Conservation (phyloP, 2,888 invertebrate genomes). For the Yponomeuta evonymella region DNA sequence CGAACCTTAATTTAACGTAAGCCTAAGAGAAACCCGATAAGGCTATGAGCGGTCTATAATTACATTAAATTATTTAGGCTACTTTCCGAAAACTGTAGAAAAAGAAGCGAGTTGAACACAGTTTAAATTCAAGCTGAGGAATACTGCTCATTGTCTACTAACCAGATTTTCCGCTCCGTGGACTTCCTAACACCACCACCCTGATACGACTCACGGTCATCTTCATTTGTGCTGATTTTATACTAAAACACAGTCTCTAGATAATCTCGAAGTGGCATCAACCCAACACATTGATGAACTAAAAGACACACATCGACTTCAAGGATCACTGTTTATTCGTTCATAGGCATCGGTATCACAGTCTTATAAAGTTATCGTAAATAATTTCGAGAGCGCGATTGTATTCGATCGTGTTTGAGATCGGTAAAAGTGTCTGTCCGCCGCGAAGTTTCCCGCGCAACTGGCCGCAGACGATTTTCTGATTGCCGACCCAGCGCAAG, state of each 20-base stretch:
- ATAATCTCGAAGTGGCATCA: slow-evolving; percentile 32
- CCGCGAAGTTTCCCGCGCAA: slow-evolving; percentile 66
- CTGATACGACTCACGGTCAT: slow-evolving; percentile 88
- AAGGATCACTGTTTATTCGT: slow-evolving; percentile 44
- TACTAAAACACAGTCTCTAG: slow-evolving; percentile 28
- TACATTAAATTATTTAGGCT: neutral
- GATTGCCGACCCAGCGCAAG: slow-evolving; percentile 31
- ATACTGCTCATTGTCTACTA: slow-evolving; percentile 44
- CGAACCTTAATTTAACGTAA: neutral
- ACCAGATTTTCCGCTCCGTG: slow-evolving; percentile 88
- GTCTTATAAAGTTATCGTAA: slow-evolving; percentile 51
- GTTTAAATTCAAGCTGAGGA: neutral
- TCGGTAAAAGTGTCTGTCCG: slow-evolving; percentile 36
- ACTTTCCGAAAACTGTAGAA: neutral
- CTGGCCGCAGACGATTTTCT: slow-evolving; percentile 34
- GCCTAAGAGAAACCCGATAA: neutral
- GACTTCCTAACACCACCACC: slow-evolving; percentile 86
- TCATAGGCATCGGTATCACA: slow-evolving; percentile 33
- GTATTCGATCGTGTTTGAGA: slow-evolving; percentile 27
- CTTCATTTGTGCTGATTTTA: slow-evolving; percentile 67
- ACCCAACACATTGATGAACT: neutral
- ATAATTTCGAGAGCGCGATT: slow-evolving; percentile 51
- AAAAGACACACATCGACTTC: slow-evolving; percentile 17
- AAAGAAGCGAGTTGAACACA: neutral
- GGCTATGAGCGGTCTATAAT: neutral